phyloP scores from a whole-genome alignment of 2,113 vertebrate genomes.

The Saccopteryx leptura region DNA sequence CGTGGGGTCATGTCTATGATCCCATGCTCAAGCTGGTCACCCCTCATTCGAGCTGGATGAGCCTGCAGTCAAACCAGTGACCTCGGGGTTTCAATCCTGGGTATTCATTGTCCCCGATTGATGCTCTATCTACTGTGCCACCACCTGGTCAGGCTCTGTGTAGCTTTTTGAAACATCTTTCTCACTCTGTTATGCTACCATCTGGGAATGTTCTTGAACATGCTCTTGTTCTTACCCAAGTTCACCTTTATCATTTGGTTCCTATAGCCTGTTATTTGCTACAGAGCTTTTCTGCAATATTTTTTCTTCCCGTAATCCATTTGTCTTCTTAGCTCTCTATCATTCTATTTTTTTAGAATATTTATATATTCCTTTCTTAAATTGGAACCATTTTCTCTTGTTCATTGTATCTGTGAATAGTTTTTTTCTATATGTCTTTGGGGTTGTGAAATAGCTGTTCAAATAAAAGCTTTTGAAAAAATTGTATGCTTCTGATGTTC shows the following conservation, averaged over 20 bases:
- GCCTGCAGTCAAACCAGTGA: too few relatives aligned
- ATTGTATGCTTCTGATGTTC: slow-evolving; percentile 7
- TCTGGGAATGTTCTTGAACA: slow-evolving; percentile 62
- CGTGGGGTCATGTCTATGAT: too few relatives aligned
- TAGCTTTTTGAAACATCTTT: slow-evolving; percentile 57
- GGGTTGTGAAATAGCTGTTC: background rate
- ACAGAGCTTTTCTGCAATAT: slow-evolving; percentile 39
- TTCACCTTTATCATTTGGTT: slow-evolving; percentile 69
- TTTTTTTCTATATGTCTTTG: slow-evolving; percentile 50
- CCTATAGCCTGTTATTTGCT: background rate
- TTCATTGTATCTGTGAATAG: slow-evolving; percentile 7
- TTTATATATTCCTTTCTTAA: slow-evolving; percentile 56
- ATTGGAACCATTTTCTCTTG: slow-evolving; percentile 28
- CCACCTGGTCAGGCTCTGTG: background rate
- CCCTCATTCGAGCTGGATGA: too few relatives aligned
- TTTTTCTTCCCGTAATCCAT: background rate
- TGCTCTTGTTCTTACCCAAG: slow-evolving; percentile 49
- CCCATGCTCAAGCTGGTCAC: too few relatives aligned
- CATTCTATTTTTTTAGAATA: slow-evolving; percentile 56
- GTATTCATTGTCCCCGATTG: too few relatives aligned
- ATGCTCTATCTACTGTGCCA: too few relatives aligned
- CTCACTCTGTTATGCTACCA: slow-evolving; percentile 37
- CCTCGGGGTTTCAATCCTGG: too few relatives aligned
- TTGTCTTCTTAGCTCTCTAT: slow-evolving; percentile 44
- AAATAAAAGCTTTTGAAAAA: background rate